A percentile compares a stretch with the other conserved stretches of the same genome.
These are phyloP conservation scores for Hofmannophila pseudospretella DNA, from an alignment of 2,888 invertebrate genomes.

Conservation along the genomic window DNA sequence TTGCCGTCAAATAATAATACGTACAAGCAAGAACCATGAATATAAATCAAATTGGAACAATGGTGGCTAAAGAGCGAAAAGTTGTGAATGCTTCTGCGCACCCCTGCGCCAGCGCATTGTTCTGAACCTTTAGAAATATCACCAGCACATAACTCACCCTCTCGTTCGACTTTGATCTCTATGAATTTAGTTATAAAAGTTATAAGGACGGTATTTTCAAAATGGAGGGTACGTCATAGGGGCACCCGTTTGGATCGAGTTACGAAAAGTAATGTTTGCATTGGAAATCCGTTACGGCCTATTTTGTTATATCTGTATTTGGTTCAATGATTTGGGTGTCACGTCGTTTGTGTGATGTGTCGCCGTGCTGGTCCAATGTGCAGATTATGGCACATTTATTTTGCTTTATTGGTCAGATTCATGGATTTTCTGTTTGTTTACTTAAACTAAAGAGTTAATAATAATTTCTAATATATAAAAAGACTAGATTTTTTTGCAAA, in stretches of 20 bases:
- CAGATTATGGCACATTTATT: background rate
- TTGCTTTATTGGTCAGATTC: too few species aligned
- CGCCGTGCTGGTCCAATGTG: conserved; percentile 1
- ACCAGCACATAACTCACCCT: conserved; percentile 14
- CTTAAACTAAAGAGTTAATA: too few species aligned
- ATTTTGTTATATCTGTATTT: conserved; percentile 51
- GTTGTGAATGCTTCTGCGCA: conserved; percentile 68
- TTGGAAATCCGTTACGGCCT: conserved; percentile 73
- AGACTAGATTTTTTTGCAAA: too few species aligned
- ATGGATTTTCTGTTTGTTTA: too few species aligned
- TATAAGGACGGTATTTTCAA: conserved; percentile 5
- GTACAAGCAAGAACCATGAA: conserved; percentile 69
- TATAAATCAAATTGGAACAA: conserved; percentile 77
- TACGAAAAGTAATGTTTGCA: conserved; percentile 70
- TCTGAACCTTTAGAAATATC: conserved; percentile 36
- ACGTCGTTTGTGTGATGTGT: conserved; percentile 28
- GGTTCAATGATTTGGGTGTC: conserved; percentile 54
- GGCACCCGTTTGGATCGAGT: conserved; percentile 68
- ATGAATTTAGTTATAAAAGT: conserved; percentile 14
- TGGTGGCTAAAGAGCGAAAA: conserved; percentile 72
- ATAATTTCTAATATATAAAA: too few species aligned
- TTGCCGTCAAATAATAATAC: conserved; percentile 64
- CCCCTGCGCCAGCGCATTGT: conserved; percentile 60
- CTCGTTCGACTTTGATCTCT: conserved; percentile 20
- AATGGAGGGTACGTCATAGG: conserved; percentile 29